A percentile compares a stretch with the other conserved stretches of the same genome.
phyloP scores from a whole-genome alignment of 2,888 invertebrate species.

The Linnaemya vulpina region DNA sequence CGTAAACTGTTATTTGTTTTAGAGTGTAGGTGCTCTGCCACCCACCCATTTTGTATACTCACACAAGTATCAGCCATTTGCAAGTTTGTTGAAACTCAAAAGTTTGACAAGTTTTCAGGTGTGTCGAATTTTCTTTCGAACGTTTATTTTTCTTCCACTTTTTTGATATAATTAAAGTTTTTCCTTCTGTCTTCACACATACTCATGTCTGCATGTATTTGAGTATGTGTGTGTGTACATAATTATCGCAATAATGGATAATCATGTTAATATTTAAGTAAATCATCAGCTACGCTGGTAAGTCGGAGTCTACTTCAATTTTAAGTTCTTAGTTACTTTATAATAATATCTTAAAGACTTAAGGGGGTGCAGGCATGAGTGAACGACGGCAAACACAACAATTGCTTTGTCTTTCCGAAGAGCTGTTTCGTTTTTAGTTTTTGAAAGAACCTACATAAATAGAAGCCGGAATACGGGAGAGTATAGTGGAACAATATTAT shows the following conservation, averaged over 20 bases:
- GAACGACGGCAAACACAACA: too few relatives aligned
- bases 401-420: too few relatives aligned
- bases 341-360: too few relatives aligned
- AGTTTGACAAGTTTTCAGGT: conserved; percentile 59
- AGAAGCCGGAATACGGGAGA: too few relatives aligned
- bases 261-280: too few relatives aligned
- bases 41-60: conserved; percentile 36
- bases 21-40: conserved; percentile 54
- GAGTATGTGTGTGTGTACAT: not conserved
- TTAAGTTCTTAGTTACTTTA: too few relatives aligned
- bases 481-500: too few relatives aligned
- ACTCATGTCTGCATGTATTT: not conserved
- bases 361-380: too few relatives aligned
- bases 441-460: too few relatives aligned
- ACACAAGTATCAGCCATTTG: not conserved
- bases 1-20: conserved; percentile 48
- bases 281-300: too few relatives aligned
- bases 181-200: not conserved
- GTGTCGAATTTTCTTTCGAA: conserved; percentile 48
- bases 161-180: conserved; percentile 20
- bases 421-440: too few relatives aligned
- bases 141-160: not conserved
- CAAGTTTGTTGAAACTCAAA: conserved; percentile 55
- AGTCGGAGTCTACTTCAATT: too few relatives aligned
- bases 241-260: not conserved